Base-by-base conservation (phyloP, 2,888 invertebrate genomes). In the Endotricha flammealis region DNA sequence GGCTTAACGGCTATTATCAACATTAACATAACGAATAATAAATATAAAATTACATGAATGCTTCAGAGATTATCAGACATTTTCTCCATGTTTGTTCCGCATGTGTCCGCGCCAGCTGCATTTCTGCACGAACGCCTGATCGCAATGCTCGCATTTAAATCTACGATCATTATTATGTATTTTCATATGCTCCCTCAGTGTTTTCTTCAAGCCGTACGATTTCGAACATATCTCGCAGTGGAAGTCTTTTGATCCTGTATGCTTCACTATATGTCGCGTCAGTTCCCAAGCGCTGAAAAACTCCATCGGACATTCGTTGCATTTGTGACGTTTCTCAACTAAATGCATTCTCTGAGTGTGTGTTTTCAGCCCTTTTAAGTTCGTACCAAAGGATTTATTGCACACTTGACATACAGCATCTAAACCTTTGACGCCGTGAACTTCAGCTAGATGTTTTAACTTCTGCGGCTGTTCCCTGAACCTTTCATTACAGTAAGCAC, bases 291-390 rank as follows among this genome's bases (percentile, higher is more conserved):
- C 44, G 0, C 45, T 41, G 17, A 52, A 65, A 41, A 66, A 68
- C 0, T 36, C 55, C 38, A 50, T 64, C 0, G 59, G 56, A 11
- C 67, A 68, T 0, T 44, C 10, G 0, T 42, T 16, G 14, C 70
- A 70, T 23, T 52, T 45, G 34, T 58, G 53, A 0, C 46, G 38
- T 10, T 63, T 52, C 31, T 69, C 64, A 46, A 64, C 53, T 20
- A 81, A 54, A 31, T 82, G 82, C 1, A 72, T 54, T 7, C 53
- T 45, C 25, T 57, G 58, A 2, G 53, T 54, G 35, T 69, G 70
- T 1, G 47, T 42, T 2, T 48, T 54, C 12, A 67, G 38, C 1
- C 40, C 41, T 47, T 53, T n/a, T 46, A n/a, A n/a, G n/a, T 20
- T 46, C 7, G 42, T 53, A 0, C 32, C 38, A 23, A 64, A 70